These are phyloP conservation scores for Spinibarbus caldwelli DNA, from an alignment of 2,797 vertebrate species.

Conservation along the genomic window DNA sequence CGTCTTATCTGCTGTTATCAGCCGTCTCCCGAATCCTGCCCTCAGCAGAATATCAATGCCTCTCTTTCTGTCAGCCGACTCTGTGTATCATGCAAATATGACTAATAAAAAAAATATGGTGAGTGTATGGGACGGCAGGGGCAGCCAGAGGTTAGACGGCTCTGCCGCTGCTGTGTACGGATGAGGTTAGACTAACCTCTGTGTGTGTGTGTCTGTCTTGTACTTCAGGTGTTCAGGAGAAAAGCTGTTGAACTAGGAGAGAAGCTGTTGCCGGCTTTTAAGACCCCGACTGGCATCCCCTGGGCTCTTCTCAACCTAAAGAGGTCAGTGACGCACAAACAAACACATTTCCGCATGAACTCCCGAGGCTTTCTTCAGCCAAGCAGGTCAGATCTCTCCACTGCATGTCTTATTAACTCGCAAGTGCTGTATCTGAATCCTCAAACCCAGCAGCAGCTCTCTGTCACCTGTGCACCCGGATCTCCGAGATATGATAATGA, in stretches of 20 bases:
- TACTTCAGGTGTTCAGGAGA: constrained; percentile 87
- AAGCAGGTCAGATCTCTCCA: constrained; percentile 6
- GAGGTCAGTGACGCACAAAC: constrained; percentile 81
- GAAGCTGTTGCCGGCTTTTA: constrained; percentile 95
- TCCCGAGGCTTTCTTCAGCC: constrained; percentile 26
- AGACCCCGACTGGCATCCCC: constrained; percentile 96
- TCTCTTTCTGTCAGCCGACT: constrained; percentile 35
- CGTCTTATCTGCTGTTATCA: constrained; percentile 63
- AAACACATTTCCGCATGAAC: constrained; percentile 3
- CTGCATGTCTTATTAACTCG: constrained; percentile 9
- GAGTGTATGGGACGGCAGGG: constrained; percentile 20
- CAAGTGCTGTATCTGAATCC: not conserved
- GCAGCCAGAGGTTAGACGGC: constrained; percentile 8
- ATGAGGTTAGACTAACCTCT: constrained; percentile 18
- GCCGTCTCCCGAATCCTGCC: constrained; percentile 45
- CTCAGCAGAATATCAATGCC: constrained; percentile 39
- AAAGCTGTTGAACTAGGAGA: constrained; percentile 96
- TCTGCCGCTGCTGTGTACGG: not conserved
- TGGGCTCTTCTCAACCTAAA: constrained; percentile 98
- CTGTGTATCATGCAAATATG: constrained; percentile 43
- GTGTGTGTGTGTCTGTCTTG: constrained; percentile 43
- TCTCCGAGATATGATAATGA: no score
- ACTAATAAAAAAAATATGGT: constrained; percentile 44
- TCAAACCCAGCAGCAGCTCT: not conserved
- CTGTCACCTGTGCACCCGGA: constrained; percentile 6